These are phyloP conservation scores for Cecidostiba fungosa DNA, from an alignment of 2,888 invertebrate species.

Conservation along the genomic window DNA sequence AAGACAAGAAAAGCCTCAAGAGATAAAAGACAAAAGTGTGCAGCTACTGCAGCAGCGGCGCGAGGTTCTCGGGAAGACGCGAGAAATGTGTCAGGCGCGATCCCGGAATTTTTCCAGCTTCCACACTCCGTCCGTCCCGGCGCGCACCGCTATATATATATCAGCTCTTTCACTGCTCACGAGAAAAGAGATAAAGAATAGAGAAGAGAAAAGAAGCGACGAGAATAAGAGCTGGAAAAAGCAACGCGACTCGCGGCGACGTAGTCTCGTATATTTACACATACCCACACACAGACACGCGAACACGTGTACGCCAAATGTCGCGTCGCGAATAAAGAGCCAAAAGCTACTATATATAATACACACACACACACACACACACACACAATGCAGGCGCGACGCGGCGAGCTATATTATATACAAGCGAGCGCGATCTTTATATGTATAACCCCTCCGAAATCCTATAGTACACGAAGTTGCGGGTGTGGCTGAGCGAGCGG, in stretches of 20 bases:
- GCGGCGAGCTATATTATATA: background rate
- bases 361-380: too few relatives aligned
- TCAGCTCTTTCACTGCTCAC: background rate
- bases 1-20: background rate
- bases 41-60: background rate
- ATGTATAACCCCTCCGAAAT: background rate
- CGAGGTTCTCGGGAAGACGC: slow-evolving; percentile 69
- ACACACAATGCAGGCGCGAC: background rate
- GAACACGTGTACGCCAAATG: too few relatives aligned
- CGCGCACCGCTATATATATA: slow-evolving; percentile 55
- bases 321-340: background rate
- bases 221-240: background rate
- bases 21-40: background rate
- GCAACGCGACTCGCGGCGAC: background rate
- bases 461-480: background rate
- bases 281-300: background rate
- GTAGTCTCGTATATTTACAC: background rate
- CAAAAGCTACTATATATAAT: background rate
- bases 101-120: slow-evolving; percentile 48
- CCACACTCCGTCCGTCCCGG: slow-evolving; percentile 67
- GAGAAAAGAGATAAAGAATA: background rate
- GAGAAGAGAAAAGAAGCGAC: background rate
- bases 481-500: background rate
- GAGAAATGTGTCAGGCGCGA: slow-evolving; percentile 32
- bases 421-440: background rate